Base-by-base conservation (phyloP, 2,888 invertebrate species). In the Dendrolimus houi region DNA sequence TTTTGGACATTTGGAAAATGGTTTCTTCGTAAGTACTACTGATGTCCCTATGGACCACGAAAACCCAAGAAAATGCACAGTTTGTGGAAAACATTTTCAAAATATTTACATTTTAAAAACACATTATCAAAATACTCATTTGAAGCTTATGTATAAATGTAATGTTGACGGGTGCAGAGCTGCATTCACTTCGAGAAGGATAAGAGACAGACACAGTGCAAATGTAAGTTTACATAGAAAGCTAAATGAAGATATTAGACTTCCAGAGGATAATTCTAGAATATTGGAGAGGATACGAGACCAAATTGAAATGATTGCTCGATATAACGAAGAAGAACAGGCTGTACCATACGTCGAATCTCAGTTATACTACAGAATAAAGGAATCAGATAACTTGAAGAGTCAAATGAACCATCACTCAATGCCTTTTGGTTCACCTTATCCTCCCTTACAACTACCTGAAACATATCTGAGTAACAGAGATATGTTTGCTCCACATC, bases 81-180 rank as follows among this genome's bases (percentile, higher is more conserved):
- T 96, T 47, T 99, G 99, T 81, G 97, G 96, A 8, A 97, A 98
- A 85, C 93, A 96, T 74, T 98, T 98, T 83, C 97, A 96, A 82
- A 98, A 97, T 77, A 95, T 97, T 71, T 98, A 97, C 77, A 96
- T 96, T 56, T 94, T 98, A 40, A 98, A 98, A 85, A 96, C 96
- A 1, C 99, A 99, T 81, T 98, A 97, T 82, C 98, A 98, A 90
- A 98, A 97, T 82, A 96, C 97, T 9, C 98, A 99, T 85, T 93
- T 98, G 57, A 98, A 98, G 85, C 87, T 98, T 60, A 97, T 98
- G 95, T 98, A 98, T 85, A 96, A 96, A 77, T 99, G 99, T 87
- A 96, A 95, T 72, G 95, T 97, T 41, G 98, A 98, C 65, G 98
- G 98, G 1, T 99, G 99, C 81, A 96, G 96, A 84, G 98, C 98